Evolutionary conservation across 2,888 invertebrate species (phyloP), one percentile per base, ranked within the genome.

Genomic region (Dasysyrphus tricinctus): DNA sequence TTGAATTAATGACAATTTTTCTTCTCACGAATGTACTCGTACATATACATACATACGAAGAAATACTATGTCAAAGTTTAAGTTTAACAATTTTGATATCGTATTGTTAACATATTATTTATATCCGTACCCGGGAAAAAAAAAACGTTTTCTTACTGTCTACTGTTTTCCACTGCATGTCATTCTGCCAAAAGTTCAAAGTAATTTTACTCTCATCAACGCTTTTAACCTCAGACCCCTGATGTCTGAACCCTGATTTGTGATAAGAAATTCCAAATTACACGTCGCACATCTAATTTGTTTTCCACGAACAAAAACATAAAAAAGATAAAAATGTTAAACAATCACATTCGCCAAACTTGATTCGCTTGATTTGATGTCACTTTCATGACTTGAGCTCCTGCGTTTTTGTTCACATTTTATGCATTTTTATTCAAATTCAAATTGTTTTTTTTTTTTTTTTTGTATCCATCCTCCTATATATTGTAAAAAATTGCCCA

Each of bases 401-500:
- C 74, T 59, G 61, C 65, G 57, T 37, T 57, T 19, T 61, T 11
- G 24, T 47, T 42, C 12, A 29, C 49, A 39, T 44, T 74, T 74
- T 63, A 74, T 79, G 76, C 72, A 76, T 72, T 80, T 80, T 80
- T 80, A 85, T 84, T 73, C 74, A 80, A 81, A 85, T 80, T 34
- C 34, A 32, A 24, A 42, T 47, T 42, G 8, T 44, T 39, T 59
- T 39, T 59, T 39, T 12, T 39, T 59, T 39, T 12, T 59, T 39
- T 12, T 39, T 59, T 39, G 7, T 9, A 59, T 56, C 16, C 49
- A 76, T 76, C 34, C 56, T 42, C 73, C 67, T 34, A 4, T 44
- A 44, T 24, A 16, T 42, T 6, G 5, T 14, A 14, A 1, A 1
- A 6, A 1, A 72, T 56, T 56, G 61, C 70, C 49, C 51, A 57